These are phyloP conservation scores for Drosophila subsilvestris DNA, from an alignment of 2,888 invertebrate species.

Conservation along the genomic window DNA sequence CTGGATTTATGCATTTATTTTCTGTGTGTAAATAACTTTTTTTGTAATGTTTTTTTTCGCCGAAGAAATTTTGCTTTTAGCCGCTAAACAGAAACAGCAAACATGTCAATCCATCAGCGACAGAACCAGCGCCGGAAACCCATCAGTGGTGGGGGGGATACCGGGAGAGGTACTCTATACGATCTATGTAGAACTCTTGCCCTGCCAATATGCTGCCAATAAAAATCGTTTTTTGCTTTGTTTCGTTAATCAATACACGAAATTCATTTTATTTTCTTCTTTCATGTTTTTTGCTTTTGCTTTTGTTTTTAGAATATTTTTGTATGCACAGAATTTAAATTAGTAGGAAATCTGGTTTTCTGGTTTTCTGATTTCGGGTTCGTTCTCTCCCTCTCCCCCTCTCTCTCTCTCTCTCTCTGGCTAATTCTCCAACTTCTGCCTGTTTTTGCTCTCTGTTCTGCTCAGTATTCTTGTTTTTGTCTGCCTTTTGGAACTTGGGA, in stretches of 20 bases:
- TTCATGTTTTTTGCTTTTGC: slow-evolving; percentile 32
- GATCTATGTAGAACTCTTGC: slow-evolving; percentile 11
- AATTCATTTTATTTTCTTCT: slow-evolving; percentile 37
- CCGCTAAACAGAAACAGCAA: slow-evolving; percentile 20
- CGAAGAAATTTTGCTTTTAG: slow-evolving; percentile 13
- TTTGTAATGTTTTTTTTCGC: slow-evolving; percentile 1
- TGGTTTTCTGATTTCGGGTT: slow-evolving; percentile 73
- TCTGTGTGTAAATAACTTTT: slow-evolving; percentile 28
- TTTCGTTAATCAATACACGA: slow-evolving; percentile 71
- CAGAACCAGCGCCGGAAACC: slow-evolving; percentile 40
- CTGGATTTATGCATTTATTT: slow-evolving; percentile 25
- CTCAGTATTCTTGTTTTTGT: slow-evolving; percentile 60
- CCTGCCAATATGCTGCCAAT: slow-evolving; percentile 70
- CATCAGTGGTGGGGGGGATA: slow-evolving; percentile 32
- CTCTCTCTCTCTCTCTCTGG: slow-evolving; percentile 1
- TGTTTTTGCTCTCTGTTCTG: slow-evolving; percentile 21
- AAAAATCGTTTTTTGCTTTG: slow-evolving; percentile 67
- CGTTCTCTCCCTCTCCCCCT: slow-evolving; percentile 23
- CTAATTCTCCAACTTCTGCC: neutral
- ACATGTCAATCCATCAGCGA: slow-evolving; percentile 41
- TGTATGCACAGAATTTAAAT: slow-evolving; percentile 79
- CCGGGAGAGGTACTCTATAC: neutral
- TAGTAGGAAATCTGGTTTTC: slow-evolving; percentile 79
- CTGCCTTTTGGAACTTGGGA: slow-evolving; percentile 29
- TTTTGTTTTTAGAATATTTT: slow-evolving; percentile 58